Evolutionary conservation across 35 echinoderm and acorn worm species (phyloP), one percentile per base, ranked within the genome.

Genomic region (Acanthaster planci): DNA sequence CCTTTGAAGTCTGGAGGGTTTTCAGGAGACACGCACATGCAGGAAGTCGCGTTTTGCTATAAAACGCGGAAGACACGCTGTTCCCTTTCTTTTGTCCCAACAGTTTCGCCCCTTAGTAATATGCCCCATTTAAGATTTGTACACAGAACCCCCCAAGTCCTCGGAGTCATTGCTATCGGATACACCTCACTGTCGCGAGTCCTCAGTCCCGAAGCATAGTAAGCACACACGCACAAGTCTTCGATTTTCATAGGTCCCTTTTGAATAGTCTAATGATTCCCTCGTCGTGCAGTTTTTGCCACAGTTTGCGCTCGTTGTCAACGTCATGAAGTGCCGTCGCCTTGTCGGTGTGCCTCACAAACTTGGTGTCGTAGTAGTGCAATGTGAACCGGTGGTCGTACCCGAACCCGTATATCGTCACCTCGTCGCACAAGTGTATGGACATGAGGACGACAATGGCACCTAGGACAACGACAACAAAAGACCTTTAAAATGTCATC

Each of bases 361-460:
- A 93, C 16, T 87, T 51, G 16, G 84, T 83, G 76, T 98, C 95
- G 81, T 98, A 98, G 80, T 98, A 98, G 77, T 98, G 95, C n/a
- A 98, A 76, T 1, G 95, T 91, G 47, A 98, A 98, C 17, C 95
- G 84, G 16, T 81, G 40, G 67, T 98, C 95, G 26, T 98, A 98
- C 53, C 95, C 95, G 32, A 98, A 98, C 5, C 95, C 95, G 50
- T 98, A 98, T 54, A 98, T 93, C 77, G 81, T 86, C 37, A 98
- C 95, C 51, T 98, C 95, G 26, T 98, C 91, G 38, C 95, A 98
- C 30, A 98, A n/a, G 40, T 98, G 95, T 12, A 98, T 77, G 7
- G 95, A 87, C 22, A 94, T 78, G 53, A 98, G 84, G 14, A 93
- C 88, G 5, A 91, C 82, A 27, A 97, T 88, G 51, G 95, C 95